These are phyloP conservation scores for Drosophila nigrodunni DNA, from an alignment of 1,140 invertebrate genomes.

Conservation along the genomic window DNA sequence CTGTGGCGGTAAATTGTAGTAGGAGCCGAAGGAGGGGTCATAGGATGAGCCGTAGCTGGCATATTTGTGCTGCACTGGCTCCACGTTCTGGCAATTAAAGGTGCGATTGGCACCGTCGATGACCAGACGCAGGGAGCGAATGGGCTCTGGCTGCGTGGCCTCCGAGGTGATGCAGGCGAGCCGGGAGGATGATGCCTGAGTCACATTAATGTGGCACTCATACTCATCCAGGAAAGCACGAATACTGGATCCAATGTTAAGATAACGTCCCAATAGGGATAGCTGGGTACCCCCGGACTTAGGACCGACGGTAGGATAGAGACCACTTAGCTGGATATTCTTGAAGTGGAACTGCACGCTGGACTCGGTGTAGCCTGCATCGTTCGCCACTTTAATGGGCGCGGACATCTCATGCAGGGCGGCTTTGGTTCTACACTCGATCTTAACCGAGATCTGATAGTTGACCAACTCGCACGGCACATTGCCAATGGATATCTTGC, in stretches of 20 bases:
- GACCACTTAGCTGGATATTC: slow-evolving; percentile 91
- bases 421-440: slow-evolving; percentile 94
- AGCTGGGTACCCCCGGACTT: slow-evolving; percentile 97
- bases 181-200: slow-evolving; percentile 94
- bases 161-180: slow-evolving; percentile 94
- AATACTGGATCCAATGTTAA: slow-evolving; percentile 97
- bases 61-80: background rate
- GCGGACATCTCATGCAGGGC: slow-evolving; percentile 90
- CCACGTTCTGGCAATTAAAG: slow-evolving; percentile 84
- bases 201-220: slow-evolving; percentile 94
- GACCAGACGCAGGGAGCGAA: slow-evolving; percentile 88
- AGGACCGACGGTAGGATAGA: slow-evolving; percentile 95
- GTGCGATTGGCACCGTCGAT: slow-evolving; percentile 94
- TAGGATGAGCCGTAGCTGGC: slow-evolving; percentile 34
- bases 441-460: slow-evolving; percentile 96
- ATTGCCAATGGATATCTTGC: slow-evolving; percentile 95
- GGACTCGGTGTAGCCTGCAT: slow-evolving; percentile 94
- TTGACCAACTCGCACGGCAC: slow-evolving; percentile 94
- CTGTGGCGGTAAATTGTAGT: slow-evolving; percentile 39
- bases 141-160: slow-evolving; percentile 86
- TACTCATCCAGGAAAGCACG: slow-evolving; percentile 95
- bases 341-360: slow-evolving; percentile 96
- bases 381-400: slow-evolving; percentile 94
- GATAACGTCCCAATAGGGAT: slow-evolving; percentile 94
- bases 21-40: background rate